These are phyloP conservation scores for Neogale vison DNA, from an alignment of 2,113 vertebrate species.

Conservation along the genomic window DNA sequence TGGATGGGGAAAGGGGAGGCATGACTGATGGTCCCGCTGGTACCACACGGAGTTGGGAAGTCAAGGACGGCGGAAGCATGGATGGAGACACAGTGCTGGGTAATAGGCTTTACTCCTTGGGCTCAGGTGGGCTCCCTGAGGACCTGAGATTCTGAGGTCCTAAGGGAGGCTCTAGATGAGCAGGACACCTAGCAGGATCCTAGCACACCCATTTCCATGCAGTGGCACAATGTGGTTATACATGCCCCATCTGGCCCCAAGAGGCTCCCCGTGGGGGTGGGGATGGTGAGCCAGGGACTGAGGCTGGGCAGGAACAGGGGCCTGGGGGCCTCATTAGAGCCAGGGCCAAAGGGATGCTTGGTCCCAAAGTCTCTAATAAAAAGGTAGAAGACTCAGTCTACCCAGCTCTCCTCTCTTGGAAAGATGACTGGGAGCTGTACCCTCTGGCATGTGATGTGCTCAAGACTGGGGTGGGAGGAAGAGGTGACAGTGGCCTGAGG, in stretches of 20 bases:
- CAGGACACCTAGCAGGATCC: background rate
- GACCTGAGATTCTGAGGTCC: background rate
- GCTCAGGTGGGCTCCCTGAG: background rate
- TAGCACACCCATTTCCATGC: background rate
- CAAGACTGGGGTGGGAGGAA: background rate
- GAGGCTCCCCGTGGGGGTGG: background rate
- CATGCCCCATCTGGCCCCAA: rapidly evolving
- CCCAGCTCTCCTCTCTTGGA: rapidly evolving
- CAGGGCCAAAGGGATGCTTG: background rate
- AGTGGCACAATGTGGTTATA: background rate
- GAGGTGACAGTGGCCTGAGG: background rate
- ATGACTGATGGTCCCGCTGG: background rate
- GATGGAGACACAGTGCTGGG: rapidly evolving
- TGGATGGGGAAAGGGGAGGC: background rate
- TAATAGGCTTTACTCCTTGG: background rate
- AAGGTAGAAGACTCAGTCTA: background rate
- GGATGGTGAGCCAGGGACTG: rapidly evolving
- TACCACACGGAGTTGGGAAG: background rate
- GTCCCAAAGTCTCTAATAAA: background rate
- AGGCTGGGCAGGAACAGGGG: background rate
- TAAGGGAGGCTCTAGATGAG: rapidly evolving
- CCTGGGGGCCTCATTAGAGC: background rate
- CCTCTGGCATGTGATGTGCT: rapidly evolving
- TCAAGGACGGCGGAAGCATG: background rate
- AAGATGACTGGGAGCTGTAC: background rate